Percentiles rank a stretch among this genome's conserved stretches.
Evolutionary conservation across 2,797 vertebrate species (phyloP).

Genomic region (Artibeus jamaicensis): DNA sequence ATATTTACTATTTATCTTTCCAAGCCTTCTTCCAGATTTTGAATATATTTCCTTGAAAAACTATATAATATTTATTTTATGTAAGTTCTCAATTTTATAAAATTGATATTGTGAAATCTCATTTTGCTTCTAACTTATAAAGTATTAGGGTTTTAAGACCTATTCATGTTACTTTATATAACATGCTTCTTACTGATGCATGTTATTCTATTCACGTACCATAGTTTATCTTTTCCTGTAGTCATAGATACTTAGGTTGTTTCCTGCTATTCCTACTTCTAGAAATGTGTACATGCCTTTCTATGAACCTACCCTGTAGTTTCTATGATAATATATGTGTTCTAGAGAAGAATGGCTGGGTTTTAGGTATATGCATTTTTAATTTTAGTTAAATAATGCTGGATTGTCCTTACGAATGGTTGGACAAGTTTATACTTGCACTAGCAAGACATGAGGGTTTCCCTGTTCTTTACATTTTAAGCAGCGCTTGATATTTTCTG

Average conservation of each 20-base stretch:
- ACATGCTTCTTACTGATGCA: background rate
- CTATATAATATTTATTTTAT: background rate
- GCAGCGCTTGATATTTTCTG: background rate
- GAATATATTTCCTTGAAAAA: background rate
- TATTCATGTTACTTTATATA: background rate
- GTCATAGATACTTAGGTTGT: background rate
- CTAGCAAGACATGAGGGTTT: background rate
- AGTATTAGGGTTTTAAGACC: background rate
- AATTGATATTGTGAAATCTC: background rate
- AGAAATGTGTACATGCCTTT: background rate
- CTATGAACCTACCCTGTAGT: background rate
- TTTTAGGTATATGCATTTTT: background rate
- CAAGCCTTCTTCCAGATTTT: background rate
- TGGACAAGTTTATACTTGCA: background rate
- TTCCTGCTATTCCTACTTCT: background rate
- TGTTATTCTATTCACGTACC: background rate
- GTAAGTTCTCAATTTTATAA: background rate
- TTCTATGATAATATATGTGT: background rate
- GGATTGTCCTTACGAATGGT: background rate
- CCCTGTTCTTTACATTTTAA: background rate
- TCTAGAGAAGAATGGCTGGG: background rate
- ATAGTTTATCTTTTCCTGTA: background rate
- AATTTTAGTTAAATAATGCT: background rate
- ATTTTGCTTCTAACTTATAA: constrained; percentile 38
- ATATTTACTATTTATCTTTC: constrained; percentile 11